Evolutionary conservation across 2,888 invertebrate genomes (phyloP), one percentile per base, ranked within the genome.

Genomic region (Pherbina coryleti): DNA sequence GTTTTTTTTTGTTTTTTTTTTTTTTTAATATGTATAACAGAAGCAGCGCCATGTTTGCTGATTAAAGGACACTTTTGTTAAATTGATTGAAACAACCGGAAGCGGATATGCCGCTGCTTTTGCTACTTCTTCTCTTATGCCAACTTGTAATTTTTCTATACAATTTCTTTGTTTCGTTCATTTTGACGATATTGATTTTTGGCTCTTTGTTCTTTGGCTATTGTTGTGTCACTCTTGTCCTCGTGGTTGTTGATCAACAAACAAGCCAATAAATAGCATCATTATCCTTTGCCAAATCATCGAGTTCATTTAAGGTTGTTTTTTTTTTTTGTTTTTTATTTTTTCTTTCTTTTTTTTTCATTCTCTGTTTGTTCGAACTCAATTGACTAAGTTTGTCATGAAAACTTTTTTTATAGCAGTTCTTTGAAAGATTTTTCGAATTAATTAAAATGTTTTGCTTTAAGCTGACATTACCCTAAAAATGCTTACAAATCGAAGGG

Each of bases 21-120:
- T 55, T 55, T 22, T 55, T 55, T 2, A 2, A n/a, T 55, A 9
- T 22, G n/a, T n/a, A 22, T 19, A 17, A 2, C 19, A 17, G 1
- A 55, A n/a, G 5, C 19, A 55, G 55, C 55, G 19, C 55, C 53
- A 31, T 71, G 53, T 71, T 55, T 55, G 55, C 71, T 53, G 71
- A 71, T 71, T 71, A 71, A 71, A 55, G 55, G 31, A 19, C 19
- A 34, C 31, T 71, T 71, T 55, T 71, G 73, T 71, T 78, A 83
- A 83, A 85, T 85, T 86, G 86, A 86, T 86, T 86, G 85, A 86
- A 84, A 85, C 85, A 86, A 84, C 86, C 84, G 83, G 84, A 84
- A 84, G 83, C 86, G 85, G 84, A 86, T 84, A 84, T 85, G 82
- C 81, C 69, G 80, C 25, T 34, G 2, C 17, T 64, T 22, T 7